These are phyloP conservation scores for Spisula subtruncata DNA, from an alignment of 2,888 invertebrate genomes.

Conservation along the genomic window DNA sequence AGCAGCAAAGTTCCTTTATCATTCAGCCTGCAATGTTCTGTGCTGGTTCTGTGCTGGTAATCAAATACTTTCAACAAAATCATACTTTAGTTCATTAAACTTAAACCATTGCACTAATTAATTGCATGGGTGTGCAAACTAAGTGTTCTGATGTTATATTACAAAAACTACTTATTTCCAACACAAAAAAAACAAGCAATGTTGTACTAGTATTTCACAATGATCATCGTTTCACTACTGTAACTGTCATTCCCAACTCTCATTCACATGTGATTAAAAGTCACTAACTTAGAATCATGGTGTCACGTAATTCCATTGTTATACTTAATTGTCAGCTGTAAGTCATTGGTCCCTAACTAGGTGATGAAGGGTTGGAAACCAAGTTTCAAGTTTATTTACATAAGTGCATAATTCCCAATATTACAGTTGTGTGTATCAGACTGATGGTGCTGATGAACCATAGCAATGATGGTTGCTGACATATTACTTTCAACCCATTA, in stretches of 20 bases:
- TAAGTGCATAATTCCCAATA: no score
- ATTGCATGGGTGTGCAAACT: conserved; percentile 9
- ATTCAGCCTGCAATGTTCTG: neutral
- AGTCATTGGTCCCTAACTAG: no score
- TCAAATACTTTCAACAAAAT: neutral
- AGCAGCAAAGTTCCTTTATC: no score
- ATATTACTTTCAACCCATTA: no score
- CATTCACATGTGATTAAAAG: neutral
- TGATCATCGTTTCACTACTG: neutral
- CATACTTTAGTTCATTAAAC: neutral
- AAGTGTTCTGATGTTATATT: neutral
- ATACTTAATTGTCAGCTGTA: no score
- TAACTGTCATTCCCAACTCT: neutral
- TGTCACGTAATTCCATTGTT: no score
- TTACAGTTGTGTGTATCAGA: no score
- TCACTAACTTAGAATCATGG: neutral
- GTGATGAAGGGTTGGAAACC: no score
- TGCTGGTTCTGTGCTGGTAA: neutral
- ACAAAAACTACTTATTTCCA: neutral
- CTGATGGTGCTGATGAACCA: no score
- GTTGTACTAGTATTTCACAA: no score
- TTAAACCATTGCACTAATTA: neutral
- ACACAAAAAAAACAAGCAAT: neutral
- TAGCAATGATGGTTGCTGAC: no score
- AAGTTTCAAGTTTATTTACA: no score